A percentile compares a stretch with the other conserved stretches of the same genome.
Evolutionary conservation across 2,888 invertebrate species (phyloP).

Genomic region (Papilio gigon): DNA sequence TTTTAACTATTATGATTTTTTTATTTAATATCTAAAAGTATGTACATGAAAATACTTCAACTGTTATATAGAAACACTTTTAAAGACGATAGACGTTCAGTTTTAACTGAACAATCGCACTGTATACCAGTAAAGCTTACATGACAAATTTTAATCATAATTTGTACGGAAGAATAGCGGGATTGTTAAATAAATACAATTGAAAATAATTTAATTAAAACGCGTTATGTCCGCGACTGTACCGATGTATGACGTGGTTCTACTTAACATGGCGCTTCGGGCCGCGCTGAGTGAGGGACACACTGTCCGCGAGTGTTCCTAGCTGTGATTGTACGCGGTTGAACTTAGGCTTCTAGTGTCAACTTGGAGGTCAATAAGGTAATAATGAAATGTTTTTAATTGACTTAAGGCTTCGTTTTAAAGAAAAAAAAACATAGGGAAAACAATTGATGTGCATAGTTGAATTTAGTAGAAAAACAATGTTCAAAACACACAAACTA

Average conservation of each 20-base stretch:
- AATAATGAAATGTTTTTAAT: not conserved
- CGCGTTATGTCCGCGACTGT: conserved; percentile 39
- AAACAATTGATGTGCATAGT: no score
- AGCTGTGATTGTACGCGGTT: not conserved
- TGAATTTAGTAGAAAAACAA: no score
- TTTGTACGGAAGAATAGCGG: not conserved
- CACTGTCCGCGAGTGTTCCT: conserved; percentile 38
- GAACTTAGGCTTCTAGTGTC: not conserved
- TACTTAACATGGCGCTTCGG: conserved; percentile 27
- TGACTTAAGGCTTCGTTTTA: not conserved
- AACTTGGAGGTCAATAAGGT: not conserved
- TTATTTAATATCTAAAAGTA: no score
- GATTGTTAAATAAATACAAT: not conserved
- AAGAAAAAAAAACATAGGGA: not conserved
- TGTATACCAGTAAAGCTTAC: no score
- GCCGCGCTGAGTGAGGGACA: conserved; percentile 21
- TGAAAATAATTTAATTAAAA: not conserved
- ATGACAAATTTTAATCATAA: no score
- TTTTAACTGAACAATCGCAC: no score
- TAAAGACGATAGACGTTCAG: no score
- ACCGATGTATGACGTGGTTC: conserved; percentile 22
- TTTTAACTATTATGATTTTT: not conserved
- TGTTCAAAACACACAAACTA: no score
- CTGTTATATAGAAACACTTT: no score
- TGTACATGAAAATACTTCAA: no score